These are phyloP conservation scores for Tipula unca DNA, from an alignment of 2,888 invertebrate species.

Conservation along the genomic window DNA sequence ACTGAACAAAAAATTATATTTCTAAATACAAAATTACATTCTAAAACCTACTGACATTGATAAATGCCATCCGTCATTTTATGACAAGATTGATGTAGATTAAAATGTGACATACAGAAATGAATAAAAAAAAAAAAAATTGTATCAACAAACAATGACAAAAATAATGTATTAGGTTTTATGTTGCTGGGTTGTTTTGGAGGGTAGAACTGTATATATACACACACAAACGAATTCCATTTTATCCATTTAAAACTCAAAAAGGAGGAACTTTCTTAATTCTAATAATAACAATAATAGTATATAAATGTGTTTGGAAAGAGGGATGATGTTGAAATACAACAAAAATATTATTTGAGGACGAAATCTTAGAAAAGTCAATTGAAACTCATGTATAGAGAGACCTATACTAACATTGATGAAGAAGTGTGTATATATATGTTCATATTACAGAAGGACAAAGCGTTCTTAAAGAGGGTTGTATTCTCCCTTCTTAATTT, in stretches of 20 bases:
- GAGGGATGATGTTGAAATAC: background rate
- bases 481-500: background rate
- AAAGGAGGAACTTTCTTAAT: conserved; percentile 15
- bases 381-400: background rate
- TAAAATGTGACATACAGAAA: conserved; percentile 42
- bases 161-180: conserved; percentile 17
- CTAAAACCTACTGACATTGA: conserved; percentile 38
- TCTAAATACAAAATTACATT: conserved; percentile 22
- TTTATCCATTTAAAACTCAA: background rate
- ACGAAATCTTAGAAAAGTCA: background rate
- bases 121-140: conserved; percentile 21
- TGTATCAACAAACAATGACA: conserved; percentile 20
- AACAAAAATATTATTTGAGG: background rate
- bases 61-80: conserved; percentile 45
- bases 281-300: conserved; percentile 4
- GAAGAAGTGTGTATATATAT: background rate
- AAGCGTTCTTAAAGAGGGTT: background rate
- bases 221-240: background rate
- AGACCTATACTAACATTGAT: background rate
- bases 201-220: background rate
- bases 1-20: conserved; percentile 10
- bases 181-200: background rate
- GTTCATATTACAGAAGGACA: background rate
- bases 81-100: conserved; percentile 45
- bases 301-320: background rate